phyloP scores from a whole-genome alignment of 2,888 invertebrate genomes.

The Lasioglossum lativentre region DNA sequence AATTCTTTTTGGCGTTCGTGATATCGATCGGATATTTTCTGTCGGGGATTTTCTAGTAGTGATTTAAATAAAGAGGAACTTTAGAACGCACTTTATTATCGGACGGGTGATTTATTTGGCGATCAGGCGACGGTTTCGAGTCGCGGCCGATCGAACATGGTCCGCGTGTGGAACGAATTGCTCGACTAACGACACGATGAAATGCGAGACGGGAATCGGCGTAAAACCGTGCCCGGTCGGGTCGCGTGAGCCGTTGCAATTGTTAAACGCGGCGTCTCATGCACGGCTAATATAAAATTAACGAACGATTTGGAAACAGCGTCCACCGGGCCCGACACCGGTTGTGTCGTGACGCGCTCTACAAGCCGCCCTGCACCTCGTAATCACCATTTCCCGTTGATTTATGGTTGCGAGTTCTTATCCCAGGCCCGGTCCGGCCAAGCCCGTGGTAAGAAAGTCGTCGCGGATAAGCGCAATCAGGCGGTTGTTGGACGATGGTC shows the following conservation, averaged over 20 bases:
- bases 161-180: constrained; percentile 28
- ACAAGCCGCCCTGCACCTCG: constrained; percentile 19
- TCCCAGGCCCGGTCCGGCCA: neutral
- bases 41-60: neutral
- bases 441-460: constrained; percentile 47
- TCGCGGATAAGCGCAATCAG: constrained; percentile 36
- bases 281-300: constrained; percentile 66
- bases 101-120: neutral
- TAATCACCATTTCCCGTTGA: constrained; percentile 54
- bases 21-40: neutral
- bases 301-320: constrained; percentile 60
- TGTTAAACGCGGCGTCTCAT: constrained; percentile 63
- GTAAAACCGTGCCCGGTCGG: constrained; percentile 10
- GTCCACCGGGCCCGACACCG: constrained; percentile 29
- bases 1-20: neutral
- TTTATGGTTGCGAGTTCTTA: constrained; percentile 41
- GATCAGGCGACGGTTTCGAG: constrained; percentile 15
- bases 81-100: neutral
- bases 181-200: constrained; percentile 44
- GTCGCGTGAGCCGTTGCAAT: constrained; percentile 61
- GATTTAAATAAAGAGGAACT: neutral
- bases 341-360: constrained; percentile 45
- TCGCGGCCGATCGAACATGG: constrained; percentile 12
- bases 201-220: constrained; percentile 31
- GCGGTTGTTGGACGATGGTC: neutral